Percentiles rank a stretch among this genome's conserved stretches.
phyloP scores from a whole-genome alignment of 2,113 vertebrate species.

The Ageneiosus marmoratus region DNA sequence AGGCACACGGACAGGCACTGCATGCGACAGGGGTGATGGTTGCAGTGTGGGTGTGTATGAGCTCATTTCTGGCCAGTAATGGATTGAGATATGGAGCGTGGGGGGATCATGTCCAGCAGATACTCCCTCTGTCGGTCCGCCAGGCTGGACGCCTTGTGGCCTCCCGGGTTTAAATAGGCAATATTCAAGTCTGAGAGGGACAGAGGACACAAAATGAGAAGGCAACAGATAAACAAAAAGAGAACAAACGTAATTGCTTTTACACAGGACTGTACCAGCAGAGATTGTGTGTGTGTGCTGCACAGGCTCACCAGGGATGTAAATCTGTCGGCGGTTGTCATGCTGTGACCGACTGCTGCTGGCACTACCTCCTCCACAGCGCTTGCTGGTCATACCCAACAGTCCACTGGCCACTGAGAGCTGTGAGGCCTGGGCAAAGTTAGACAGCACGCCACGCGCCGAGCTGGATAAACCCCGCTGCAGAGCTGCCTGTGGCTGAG shows the following conservation, averaged over 20 bases:
- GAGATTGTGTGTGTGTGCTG: not conserved
- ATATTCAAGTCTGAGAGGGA: constrained; percentile 86
- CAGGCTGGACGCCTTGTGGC: constrained; percentile 90
- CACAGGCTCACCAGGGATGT: constrained; percentile 73
- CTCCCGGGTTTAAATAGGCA: constrained; percentile 90
- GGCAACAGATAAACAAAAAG: not conserved
- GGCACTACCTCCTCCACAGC: constrained; percentile 57
- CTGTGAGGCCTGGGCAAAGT: constrained; percentile 95
- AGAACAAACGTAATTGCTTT: no score
- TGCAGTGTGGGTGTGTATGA: constrained; percentile 51
- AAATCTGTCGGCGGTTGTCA: constrained; percentile 76
- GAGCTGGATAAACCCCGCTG: constrained; percentile 91
- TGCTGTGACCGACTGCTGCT: constrained; percentile 70
- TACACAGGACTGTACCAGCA: no score
- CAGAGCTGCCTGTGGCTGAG: constrained; percentile 87
- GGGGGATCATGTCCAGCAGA: constrained; percentile 97
- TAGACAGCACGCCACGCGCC: constrained; percentile 90
- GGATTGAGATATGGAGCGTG: constrained; percentile 96
- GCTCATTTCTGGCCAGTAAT: constrained; percentile 94
- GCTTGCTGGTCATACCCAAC: constrained; percentile 87
- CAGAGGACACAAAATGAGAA: not conserved
- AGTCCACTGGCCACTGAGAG: constrained; percentile 90
- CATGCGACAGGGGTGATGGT: constrained; percentile 78
- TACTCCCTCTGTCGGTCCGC: constrained; percentile 96
- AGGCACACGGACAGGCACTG: constrained; percentile 92